Percentiles rank a stretch among this genome's conserved stretches.
These are phyloP conservation scores for Sicus ferrugineus DNA, from an alignment of 2,888 invertebrate genomes.

Conservation along the genomic window DNA sequence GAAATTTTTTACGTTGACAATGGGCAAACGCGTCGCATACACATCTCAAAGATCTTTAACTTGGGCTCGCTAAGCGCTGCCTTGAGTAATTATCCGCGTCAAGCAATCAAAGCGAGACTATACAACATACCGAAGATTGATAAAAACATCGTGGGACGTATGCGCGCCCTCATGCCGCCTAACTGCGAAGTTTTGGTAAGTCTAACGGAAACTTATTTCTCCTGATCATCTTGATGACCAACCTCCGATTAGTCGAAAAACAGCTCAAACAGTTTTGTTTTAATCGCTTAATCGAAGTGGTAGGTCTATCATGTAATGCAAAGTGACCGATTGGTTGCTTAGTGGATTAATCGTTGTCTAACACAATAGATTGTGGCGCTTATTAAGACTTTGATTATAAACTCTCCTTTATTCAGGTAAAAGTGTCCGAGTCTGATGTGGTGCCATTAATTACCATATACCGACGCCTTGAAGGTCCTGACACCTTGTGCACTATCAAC, in stretches of 20 bases:
- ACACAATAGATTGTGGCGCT: no score
- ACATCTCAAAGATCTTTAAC: slow-evolving; percentile 64
- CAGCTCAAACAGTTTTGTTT: no score
- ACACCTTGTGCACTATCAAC: slow-evolving; percentile 75
- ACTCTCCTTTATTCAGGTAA: slow-evolving; percentile 47
- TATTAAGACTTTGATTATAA: no score
- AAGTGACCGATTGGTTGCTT: no score
- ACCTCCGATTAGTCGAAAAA: no score
- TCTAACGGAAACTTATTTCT: slow-evolving; percentile 26
- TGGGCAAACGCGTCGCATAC: slow-evolving; percentile 65
- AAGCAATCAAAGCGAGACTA: slow-evolving; percentile 70
- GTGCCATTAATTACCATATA: slow-evolving; percentile 72
- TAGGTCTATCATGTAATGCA: no score
- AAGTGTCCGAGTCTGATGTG: slow-evolving; percentile 62
- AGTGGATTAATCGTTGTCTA: no score
- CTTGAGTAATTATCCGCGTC: slow-evolving; percentile 68
- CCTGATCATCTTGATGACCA: background rate
- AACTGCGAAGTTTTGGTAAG: slow-evolving; percentile 63
- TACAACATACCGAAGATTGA: slow-evolving; percentile 69
- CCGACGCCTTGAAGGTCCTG: slow-evolving; percentile 71
- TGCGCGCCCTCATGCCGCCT: slow-evolving; percentile 69
- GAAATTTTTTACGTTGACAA: slow-evolving; percentile 68
- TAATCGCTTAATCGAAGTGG: no score
- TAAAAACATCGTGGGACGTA: slow-evolving; percentile 67
- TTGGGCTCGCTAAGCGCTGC: slow-evolving; percentile 68